These are phyloP conservation scores for Pangasius larnaudii DNA, from an alignment of 2,797 vertebrate genomes.

Conservation along the genomic window DNA sequence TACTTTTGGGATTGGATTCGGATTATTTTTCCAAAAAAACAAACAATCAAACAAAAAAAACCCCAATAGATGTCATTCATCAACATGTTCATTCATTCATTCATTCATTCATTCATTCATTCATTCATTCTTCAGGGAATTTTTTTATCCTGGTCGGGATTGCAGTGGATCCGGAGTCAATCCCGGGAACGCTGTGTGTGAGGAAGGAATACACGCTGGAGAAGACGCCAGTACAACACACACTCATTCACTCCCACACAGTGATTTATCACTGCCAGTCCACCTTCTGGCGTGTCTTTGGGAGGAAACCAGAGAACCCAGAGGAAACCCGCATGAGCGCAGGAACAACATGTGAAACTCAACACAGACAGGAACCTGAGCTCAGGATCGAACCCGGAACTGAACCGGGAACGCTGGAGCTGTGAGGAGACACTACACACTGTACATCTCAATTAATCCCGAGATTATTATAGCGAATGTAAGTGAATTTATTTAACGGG, in stretches of 20 bases:
- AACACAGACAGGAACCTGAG: too few species aligned
- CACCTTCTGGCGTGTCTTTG: neutral
- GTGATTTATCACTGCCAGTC: neutral
- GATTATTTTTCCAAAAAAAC: neutral
- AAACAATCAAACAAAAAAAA: neutral
- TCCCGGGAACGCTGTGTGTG: neutral
- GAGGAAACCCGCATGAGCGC: neutral
- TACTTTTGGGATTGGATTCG: neutral
- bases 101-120: too few species aligned
- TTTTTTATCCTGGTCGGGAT: neutral
- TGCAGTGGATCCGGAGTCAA: neutral
- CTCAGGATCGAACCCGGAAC: too few species aligned
- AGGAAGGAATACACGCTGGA: too few species aligned
- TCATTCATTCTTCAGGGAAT: too few species aligned
- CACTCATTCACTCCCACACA: neutral
- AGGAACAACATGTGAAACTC: too few species aligned
- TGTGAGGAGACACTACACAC: too few species aligned
- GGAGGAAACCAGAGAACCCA: neutral
- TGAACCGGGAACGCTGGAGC: too few species aligned
- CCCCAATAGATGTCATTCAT: neutral
- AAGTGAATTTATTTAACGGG: too few species aligned
- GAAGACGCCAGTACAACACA: neutral
- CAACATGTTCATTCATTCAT: too few species aligned
- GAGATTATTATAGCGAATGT: too few species aligned
- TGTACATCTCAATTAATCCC: too few species aligned